Evolutionary conservation across 92 coral and sea anemone species (phyloP).

Genomic region (Scolanthus callimorphus): DNA sequence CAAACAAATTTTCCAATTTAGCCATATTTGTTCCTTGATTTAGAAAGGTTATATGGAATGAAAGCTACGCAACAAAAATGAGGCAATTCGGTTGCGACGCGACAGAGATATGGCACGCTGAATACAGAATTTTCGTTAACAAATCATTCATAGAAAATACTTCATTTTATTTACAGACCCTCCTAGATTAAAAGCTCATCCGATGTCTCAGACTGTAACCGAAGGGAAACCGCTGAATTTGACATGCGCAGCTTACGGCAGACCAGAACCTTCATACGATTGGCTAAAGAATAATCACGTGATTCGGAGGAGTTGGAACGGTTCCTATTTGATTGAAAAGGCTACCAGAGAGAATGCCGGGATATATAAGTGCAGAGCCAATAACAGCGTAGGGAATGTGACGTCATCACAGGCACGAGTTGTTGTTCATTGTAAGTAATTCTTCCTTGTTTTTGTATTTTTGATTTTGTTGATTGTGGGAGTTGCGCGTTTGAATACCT

Average conservation of each 20-base stretch:
- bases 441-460: too few relatives aligned
- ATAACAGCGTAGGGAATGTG: not conserved
- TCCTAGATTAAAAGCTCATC: not conserved
- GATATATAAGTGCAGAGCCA: slow-evolving; percentile 14
- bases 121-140: too few relatives aligned
- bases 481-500: too few relatives aligned
- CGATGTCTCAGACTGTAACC: not conserved
- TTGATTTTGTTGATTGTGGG: too few relatives aligned
- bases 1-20: too few relatives aligned
- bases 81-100: too few relatives aligned
- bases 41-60: too few relatives aligned
- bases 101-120: too few relatives aligned
- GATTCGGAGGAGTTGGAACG: not conserved
- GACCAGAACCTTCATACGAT: not conserved
- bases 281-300: not conserved
- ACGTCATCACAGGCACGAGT: slow-evolving; percentile 8
- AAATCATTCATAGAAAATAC: too few relatives aligned
- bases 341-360: slow-evolving; percentile 31
- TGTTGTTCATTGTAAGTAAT: slow-evolving; percentile 27
- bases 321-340: not conserved
- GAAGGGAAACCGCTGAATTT: not conserved
- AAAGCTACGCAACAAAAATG: too few relatives aligned
- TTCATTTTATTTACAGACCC: too few relatives aligned
- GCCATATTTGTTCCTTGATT: too few relatives aligned
- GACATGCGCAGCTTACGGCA: not conserved